Conservation (phyloP, 2,113 vertebrate genomes). For the Lynx canadensis region DNA sequence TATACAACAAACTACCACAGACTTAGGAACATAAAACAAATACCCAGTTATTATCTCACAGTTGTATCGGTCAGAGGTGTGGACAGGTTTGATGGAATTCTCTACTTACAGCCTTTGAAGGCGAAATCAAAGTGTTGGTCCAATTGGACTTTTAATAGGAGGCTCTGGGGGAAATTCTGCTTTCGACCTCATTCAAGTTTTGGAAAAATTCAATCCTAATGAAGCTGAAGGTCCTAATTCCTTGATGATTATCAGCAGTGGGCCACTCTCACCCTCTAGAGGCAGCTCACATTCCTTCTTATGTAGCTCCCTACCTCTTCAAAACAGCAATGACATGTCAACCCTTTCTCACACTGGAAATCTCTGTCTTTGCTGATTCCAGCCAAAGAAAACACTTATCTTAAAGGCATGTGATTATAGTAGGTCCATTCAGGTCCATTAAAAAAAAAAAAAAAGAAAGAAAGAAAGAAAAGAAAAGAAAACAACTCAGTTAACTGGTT, state of each 20-base stretch:
- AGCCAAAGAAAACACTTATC: not conserved
- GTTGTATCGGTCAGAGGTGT: not conserved
- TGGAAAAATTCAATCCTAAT: not conserved
- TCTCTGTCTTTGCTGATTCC: not conserved
- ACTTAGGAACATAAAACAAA: not conserved
- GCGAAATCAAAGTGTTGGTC: not conserved
- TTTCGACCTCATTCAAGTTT: not conserved
- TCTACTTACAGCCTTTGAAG: not conserved
- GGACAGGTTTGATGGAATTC: not conserved
- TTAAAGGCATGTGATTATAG: not conserved
- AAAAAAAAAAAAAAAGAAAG: not conserved
- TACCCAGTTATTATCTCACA: not conserved
- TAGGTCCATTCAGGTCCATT: not conserved
- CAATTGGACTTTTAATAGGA: not conserved
- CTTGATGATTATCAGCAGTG: not conserved
- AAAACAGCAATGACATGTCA: not conserved
- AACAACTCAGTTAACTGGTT: not conserved
- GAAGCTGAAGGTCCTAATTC: not conserved
- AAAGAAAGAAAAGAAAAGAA: not conserved
- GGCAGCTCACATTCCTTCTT: not conserved
- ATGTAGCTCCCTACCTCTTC: not conserved
- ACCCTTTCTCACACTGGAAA: not conserved
- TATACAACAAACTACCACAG: not conserved
- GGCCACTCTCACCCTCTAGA: no score
- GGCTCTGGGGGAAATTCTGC: not conserved